Evolutionary conservation across 2,888 invertebrate species (phyloP).

Genomic region (Morinoia aosen): DNA sequence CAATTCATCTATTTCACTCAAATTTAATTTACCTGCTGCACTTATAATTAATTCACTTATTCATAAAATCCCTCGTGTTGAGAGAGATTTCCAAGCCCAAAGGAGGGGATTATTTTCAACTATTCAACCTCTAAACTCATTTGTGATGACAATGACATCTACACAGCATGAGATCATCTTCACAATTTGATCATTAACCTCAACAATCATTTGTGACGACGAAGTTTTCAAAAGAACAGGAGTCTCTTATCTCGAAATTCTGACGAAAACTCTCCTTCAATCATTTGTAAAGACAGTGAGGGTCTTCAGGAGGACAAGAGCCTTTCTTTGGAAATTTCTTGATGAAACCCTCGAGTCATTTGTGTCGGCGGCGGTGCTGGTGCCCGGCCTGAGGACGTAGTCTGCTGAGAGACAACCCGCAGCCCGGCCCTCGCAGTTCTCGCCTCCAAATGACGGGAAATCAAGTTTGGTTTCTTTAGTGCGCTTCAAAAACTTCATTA

Average conservation of each 20-base stretch:
- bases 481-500: constrained; percentile 46
- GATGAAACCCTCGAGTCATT: background rate
- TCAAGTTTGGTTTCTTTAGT: constrained; percentile 43
- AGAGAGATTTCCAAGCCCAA: too few species aligned
- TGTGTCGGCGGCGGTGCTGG: background rate
- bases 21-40: too few species aligned
- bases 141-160: too few species aligned
- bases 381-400: too few species aligned
- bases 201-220: background rate
- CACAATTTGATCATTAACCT: too few species aligned
- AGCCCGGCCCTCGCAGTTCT: background rate
- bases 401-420: background rate
- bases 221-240: background rate
- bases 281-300: background rate
- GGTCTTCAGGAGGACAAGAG: background rate
- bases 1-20: too few species aligned
- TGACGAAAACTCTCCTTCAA: background rate
- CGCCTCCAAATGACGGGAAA: constrained; percentile 19
- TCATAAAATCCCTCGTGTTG: too few species aligned
- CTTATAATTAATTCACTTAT: too few species aligned
- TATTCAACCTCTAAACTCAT: too few species aligned
- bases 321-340: background rate
- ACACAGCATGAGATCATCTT: too few species aligned
- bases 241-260: background rate
- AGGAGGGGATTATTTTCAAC: too few species aligned